Evolutionary conservation across 2,113 vertebrate species (phyloP), one percentile per base, ranked within the genome.

Genomic region (Antechinus flavipes): DNA sequence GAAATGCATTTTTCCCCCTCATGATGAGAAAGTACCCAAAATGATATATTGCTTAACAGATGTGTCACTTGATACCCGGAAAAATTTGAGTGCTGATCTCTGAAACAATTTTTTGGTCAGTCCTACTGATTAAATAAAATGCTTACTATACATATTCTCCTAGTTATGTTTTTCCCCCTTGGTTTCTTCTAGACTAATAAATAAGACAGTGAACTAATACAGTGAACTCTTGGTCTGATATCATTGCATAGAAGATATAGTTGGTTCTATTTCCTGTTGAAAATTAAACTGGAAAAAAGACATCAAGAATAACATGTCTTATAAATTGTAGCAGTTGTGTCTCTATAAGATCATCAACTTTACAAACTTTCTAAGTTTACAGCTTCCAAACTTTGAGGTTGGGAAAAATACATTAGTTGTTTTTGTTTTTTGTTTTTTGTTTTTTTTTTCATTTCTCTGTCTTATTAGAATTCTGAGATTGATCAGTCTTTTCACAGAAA

Each of bases 261-360:
- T 19, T 93, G 52, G 1, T 93, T 10, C 46, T 93, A 84, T 89
- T 91, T 23, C 56, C 9, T 90, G 10, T 50, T 94, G 10, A 92
- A 91, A 95, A 90, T 95, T 95, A 91, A 56, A 92, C 89, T 91
- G 24, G 35, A 56, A 56, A 84, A 42, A 93, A 94, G 25, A 90
- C 0, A n/a, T 19, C 84, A 52, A 91, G 3, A 19, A 91, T 53
- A 53, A 54, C 16, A 25, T n/a, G 8, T n/a, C 16, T 91, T 53
- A 54, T 2, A 25, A 52, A 84, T 16, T 49, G 2, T 53, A 30
- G 19, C 8, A 53, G 0, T 90, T 92, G 23, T 56, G 35, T 52
- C 2, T 47, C 92, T 91, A 91, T 19, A 84, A 84, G n/a, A 84
- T 2, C n/a, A 42, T 42, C 16, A 8, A 76, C n/a, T 11, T 6